Conservation (phyloP, 2,888 invertebrate genomes). For the Lepidonotus clava region DNA sequence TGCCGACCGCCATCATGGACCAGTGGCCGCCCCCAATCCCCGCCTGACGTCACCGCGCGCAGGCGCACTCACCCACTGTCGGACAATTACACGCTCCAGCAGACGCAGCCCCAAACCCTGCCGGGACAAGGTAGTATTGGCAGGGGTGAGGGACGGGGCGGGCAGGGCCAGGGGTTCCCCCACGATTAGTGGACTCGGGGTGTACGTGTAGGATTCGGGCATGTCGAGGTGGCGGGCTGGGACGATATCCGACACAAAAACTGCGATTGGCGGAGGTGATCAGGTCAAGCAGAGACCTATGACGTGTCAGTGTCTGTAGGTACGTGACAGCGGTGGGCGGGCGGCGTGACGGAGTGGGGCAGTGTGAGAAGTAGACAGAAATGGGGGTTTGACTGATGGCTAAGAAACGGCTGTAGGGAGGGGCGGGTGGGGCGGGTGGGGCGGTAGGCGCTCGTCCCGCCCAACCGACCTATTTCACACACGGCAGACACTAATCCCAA, state of each 20-base stretch:
- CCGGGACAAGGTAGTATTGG: no score
- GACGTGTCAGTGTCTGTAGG: neutral
- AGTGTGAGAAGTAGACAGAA: neutral
- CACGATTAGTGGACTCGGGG: neutral
- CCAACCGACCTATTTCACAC: conserved; percentile 19
- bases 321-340: neutral
- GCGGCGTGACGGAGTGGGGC: neutral
- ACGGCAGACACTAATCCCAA: neutral
- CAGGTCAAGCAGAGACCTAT: no score
- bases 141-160: neutral
- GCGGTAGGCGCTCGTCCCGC: neutral
- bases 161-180: neutral
- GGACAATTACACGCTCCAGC: conserved; percentile 27
- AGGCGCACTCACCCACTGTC: neutral
- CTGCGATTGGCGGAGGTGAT: no score
- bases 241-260: no score
- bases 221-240: no score
- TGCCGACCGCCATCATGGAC: neutral
- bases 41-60: neutral
- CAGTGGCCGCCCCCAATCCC: conserved; percentile 2
- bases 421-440: neutral
- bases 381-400: conserved; percentile 6
- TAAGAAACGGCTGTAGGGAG: no score
- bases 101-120: neutral
- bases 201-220: no score